These are phyloP conservation scores for Adoxophyes honmai DNA, from an alignment of 1,140 invertebrate species.

Conservation along the genomic window DNA sequence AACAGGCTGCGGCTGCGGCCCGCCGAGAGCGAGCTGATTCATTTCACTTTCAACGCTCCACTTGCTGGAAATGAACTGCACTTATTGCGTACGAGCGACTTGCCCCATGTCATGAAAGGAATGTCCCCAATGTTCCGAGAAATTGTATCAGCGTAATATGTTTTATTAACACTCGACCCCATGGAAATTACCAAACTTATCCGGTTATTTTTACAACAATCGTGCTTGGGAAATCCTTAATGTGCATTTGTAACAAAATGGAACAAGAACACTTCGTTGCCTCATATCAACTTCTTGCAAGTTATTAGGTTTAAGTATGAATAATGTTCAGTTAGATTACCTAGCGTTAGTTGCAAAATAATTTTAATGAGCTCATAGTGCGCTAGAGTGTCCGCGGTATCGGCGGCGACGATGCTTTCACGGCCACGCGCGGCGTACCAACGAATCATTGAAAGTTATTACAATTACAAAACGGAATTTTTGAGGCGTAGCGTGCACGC, in stretches of 20 bases:
- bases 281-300: constrained; percentile 5
- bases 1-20: not conserved
- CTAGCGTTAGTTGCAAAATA: constrained; percentile 12
- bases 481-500: constrained; percentile 51
- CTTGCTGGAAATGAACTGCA: no score
- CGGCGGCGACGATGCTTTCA: constrained; percentile 28
- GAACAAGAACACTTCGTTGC: constrained; percentile 10
- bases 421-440: constrained; percentile 26
- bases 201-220: not conserved
- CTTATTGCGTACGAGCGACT: no score
- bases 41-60: constrained; percentile 4
- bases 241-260: constrained; percentile 9
- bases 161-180: no score
- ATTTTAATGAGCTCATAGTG: constrained; percentile 6
- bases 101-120: no score
- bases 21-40: not conserved
- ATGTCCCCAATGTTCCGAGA: no score
- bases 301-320: constrained; percentile 14
- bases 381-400: not conserved
- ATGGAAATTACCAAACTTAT: no score
- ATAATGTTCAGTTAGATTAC: constrained; percentile 14
- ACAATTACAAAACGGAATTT: constrained; percentile 60
- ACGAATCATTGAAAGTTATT: constrained; percentile 61
- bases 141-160: no score
- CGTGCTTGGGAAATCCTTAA: constrained; percentile 9